These are phyloP conservation scores for Enchytraeus crypticus DNA, from an alignment of 2,888 invertebrate genomes.

Conservation along the genomic window DNA sequence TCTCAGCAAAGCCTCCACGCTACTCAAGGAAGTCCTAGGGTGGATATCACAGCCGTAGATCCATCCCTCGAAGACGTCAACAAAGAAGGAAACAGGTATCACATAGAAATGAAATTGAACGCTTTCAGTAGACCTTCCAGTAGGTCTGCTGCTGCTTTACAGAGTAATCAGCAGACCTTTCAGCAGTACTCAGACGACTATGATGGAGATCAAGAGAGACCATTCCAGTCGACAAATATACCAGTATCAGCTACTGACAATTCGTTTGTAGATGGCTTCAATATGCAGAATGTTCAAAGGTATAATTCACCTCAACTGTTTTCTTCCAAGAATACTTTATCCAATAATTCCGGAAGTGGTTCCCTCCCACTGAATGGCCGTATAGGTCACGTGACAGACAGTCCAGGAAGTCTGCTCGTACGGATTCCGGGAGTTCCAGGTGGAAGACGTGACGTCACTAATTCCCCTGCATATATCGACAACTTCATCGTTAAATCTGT, in stretches of 20 bases:
- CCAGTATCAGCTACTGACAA: not conserved
- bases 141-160: not conserved
- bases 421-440: not conserved
- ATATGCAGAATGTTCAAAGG: too few species aligned
- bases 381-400: not conserved
- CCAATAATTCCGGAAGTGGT: too few species aligned
- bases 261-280: not conserved
- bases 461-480: not conserved
- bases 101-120: slow-evolving; percentile 23
- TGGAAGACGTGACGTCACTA: not conserved
- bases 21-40: not conserved
- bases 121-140: slow-evolving; percentile 2
- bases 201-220: too few species aligned
- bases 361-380: not conserved
- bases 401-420: not conserved
- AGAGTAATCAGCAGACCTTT: too few species aligned
- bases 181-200: not conserved
- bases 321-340: too few species aligned
- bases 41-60: slow-evolving; percentile 13
- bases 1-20: too few species aligned
- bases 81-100: slow-evolving; percentile 19
- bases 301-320: too few species aligned
- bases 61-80: slow-evolving; percentile 17
- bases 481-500: not conserved
- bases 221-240: not conserved